Conservation (phyloP, 1,140 invertebrate species). For the Daktulosphaira vitifoliae region DNA sequence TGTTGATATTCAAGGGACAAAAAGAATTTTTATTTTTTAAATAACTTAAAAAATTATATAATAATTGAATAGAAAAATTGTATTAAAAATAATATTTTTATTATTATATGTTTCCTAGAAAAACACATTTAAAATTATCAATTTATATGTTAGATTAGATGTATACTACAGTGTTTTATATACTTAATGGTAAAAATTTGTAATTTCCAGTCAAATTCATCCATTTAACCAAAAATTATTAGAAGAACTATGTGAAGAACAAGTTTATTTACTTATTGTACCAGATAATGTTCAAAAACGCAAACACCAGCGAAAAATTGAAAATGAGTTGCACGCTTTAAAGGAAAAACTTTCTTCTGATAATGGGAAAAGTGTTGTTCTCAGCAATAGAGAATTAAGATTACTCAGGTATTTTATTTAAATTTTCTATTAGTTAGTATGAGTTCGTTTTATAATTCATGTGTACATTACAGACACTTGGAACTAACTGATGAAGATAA, state of each 20-base stretch:
- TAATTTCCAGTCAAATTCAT: constrained; percentile 56
- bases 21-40: too few species aligned
- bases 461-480: constrained; percentile 58
- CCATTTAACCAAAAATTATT: constrained; percentile 63
- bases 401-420: constrained; percentile 56
- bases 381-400: constrained; percentile 85
- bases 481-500: constrained; percentile 89
- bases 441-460: too few species aligned
- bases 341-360: constrained; percentile 66
- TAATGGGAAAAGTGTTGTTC: constrained; percentile 68
- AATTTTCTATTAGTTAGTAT: too few species aligned
- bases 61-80: too few species aligned
- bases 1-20: too few species aligned
- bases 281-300: constrained; percentile 73
- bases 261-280: constrained; percentile 75
- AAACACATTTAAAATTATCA: too few species aligned
- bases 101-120: too few species aligned
- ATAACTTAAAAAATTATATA: too few species aligned
- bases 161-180: too few species aligned
- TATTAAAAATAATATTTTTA: too few species aligned
- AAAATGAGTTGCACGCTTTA: constrained; percentile 80
- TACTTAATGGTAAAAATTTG: too few species aligned
- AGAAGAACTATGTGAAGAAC: constrained; percentile 77
- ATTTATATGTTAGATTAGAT: too few species aligned
- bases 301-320: constrained; percentile 79